phyloP scores from a whole-genome alignment of 2,113 vertebrate species.

The Bos taurus region DNA sequence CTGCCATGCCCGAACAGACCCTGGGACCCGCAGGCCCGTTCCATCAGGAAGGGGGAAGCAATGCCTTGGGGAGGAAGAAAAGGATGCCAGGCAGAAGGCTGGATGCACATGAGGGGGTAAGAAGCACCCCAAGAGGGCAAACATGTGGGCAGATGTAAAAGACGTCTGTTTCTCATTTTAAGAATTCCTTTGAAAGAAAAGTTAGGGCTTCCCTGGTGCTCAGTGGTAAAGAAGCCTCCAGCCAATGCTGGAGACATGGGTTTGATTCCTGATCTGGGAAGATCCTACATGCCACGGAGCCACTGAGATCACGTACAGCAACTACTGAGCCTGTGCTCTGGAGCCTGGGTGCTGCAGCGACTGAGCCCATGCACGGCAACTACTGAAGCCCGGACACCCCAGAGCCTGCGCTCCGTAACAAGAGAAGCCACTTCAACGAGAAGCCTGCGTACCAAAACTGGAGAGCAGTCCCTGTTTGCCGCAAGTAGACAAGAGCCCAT shows the following conservation, averaged over 20 bases:
- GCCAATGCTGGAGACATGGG: background rate
- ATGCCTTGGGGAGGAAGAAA: background rate
- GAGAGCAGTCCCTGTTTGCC: background rate
- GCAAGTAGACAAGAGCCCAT: accelerated
- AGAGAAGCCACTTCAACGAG: background rate
- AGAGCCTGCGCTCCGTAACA: background rate
- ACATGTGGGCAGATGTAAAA: background rate
- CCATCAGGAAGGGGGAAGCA: too few species aligned
- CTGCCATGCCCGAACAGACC: accelerated
- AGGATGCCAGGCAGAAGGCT: background rate
- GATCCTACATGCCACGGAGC: background rate
- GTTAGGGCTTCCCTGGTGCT: background rate
- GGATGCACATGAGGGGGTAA: background rate
- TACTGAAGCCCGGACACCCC: background rate
- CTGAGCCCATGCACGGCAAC: background rate
- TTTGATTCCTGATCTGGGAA: background rate
- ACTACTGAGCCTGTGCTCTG: background rate
- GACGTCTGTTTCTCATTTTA: background rate
- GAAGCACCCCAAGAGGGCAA: background rate
- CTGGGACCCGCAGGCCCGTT: background rate
- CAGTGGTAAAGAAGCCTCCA: background rate
- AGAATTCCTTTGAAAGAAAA: background rate
- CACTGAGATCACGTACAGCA: accelerated
- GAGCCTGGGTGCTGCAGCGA: background rate
- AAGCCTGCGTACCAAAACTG: accelerated